Base-by-base conservation (phyloP, 2,797 vertebrate species). In the Fistularia commersonii region DNA sequence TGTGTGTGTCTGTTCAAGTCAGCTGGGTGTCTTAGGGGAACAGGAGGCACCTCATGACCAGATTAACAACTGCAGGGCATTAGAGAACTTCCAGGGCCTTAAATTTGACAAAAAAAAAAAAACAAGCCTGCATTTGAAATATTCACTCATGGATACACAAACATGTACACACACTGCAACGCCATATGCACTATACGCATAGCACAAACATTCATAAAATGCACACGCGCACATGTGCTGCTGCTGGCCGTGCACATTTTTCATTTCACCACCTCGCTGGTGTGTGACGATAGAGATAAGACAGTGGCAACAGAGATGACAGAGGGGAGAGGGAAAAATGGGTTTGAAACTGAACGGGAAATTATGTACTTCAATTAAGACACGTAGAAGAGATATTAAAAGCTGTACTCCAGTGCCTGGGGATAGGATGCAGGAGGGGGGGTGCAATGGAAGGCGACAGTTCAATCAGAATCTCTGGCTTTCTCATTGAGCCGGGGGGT, bases 321-420 rank as follows among this genome's bases (percentile, higher is more conserved):
- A 61, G 64, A 37, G 35, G 48, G 40, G 8, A 36, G 38, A 47
- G 45, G 39, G 31, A 7, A 50, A 45, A 11, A 31, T 45, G 61
- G 64, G 58, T 48, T 62, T 75, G 63, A 86, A 83, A 87, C 75
- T 63, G 73, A 87, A 87, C 74, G 64, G 81, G 76, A 90, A 89
- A 90, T 88, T 71, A 87, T 86, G 79, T 82, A 82, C 79, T 85
- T 84, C 85, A 85, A 88, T 88, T 89, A 87, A 87, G 83, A 83
- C 76, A 70, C 41, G 66, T 40, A 7, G 72, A 71, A 57, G 72
- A 87, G 71, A 88, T 86, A 81, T 86, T 81, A 85, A 85, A 86
- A 83, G 82, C 83, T 72, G 74, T 78, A 87, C 70, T 80, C 64
- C 69, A 77, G 48, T 44, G 82, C 79, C 76, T 82, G 60, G 74